Conservation (phyloP, 2,888 invertebrate species). For the Agriotes lineatus region DNA sequence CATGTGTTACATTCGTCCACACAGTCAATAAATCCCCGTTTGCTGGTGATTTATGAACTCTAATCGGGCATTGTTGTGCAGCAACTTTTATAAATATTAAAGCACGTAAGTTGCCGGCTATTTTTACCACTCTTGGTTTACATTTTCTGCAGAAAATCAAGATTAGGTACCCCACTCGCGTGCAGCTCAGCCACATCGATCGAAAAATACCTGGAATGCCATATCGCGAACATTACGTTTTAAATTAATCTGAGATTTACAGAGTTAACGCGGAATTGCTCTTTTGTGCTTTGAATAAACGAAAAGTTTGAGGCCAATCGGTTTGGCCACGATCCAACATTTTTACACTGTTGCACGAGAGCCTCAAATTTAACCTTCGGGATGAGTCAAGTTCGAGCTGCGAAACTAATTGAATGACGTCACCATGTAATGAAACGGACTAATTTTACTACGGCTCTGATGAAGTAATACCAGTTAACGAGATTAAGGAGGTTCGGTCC, state of each 20-base stretch:
- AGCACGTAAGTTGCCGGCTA: neutral
- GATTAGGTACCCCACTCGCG: neutral
- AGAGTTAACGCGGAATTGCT: neutral
- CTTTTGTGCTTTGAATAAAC: neutral
- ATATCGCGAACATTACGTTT: conserved; percentile 10
- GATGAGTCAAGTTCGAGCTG: conserved; percentile 28
- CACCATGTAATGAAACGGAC: conserved; percentile 17
- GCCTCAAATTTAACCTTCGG: conserved; percentile 14
- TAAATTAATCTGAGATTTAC: neutral
- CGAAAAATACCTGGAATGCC: conserved; percentile 8
- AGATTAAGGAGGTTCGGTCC: conserved; percentile 12
- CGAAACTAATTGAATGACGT: conserved; percentile 25
- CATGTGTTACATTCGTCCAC: neutral
- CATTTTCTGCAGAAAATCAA: conserved; percentile 14
- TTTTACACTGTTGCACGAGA: conserved; percentile 26
- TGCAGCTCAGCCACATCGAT: conserved; percentile 1
- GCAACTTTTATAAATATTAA: conserved; percentile 3
- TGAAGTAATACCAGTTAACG: conserved; percentile 14
- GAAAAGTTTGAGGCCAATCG: neutral
- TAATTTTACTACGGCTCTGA: conserved; percentile 15
- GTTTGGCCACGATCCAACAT: conserved; percentile 9
- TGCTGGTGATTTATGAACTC: neutral
- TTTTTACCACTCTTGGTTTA: neutral
- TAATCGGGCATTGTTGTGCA: neutral
- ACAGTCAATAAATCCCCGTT: conserved; percentile 3